Conservation (phyloP, 2,797 vertebrate genomes). For the Xiphophorus birchmanni region DNA sequence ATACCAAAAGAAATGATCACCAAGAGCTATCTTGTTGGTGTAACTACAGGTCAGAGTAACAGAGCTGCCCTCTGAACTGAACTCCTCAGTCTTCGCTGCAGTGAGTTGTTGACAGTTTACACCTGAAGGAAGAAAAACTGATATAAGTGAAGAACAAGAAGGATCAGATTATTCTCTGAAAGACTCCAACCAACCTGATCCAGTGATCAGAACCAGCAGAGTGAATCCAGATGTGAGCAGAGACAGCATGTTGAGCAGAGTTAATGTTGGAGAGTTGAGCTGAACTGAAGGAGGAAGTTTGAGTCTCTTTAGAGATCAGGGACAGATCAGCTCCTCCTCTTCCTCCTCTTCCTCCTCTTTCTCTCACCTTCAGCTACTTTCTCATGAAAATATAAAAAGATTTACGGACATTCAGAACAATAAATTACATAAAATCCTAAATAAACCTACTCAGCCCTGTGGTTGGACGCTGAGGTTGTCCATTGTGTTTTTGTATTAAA, state of each 20-base stretch:
- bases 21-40: fast-evolving
- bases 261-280: not conserved
- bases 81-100: not conserved
- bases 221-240: no score
- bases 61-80: not conserved
- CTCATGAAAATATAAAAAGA: no score
- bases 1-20: constrained; percentile 39
- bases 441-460: no score
- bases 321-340: not conserved
- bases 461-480: no score
- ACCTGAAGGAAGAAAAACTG: no score
- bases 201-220: not conserved
- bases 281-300: not conserved
- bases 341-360: constrained; percentile 9
- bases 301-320: not conserved
- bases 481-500: no score
- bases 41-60: constrained; percentile 11
- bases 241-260: not conserved
- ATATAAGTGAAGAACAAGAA: no score
- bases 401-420: no score
- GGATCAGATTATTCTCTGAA: not conserved
- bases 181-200: not conserved
- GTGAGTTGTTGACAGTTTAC: not conserved
- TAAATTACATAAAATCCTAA: no score
- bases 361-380: no score